phyloP scores from a whole-genome alignment of 1,140 invertebrate genomes.

The Hycleus cichorii region DNA sequence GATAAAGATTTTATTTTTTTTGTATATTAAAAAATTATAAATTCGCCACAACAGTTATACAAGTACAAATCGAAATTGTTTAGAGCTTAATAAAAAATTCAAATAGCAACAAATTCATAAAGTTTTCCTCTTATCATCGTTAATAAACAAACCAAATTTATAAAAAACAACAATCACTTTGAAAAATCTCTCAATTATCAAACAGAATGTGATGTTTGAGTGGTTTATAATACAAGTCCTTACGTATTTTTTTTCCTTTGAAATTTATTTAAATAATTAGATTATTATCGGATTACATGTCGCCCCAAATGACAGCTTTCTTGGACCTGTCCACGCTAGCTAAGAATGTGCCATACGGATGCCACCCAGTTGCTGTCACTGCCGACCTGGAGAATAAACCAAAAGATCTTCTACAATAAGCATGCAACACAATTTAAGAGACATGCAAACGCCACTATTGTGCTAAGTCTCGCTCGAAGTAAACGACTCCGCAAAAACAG shows the following conservation, averaged over 20 bases:
- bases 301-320: conserved; percentile 78
- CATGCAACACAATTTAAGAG: conserved; percentile 29
- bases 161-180: neutral
- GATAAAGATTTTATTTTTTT: too few species aligned
- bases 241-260: neutral
- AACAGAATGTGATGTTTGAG: neutral
- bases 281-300: conserved; percentile 18
- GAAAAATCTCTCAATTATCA: neutral
- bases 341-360: conserved; percentile 73
- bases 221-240: too few species aligned
- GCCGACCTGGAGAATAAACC: conserved; percentile 58
- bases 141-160: neutral
- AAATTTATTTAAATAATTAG: neutral
- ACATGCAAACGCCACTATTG: conserved; percentile 3
- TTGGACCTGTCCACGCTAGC: conserved; percentile 84
- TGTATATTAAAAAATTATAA: too few species aligned
- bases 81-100: too few species aligned
- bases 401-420: conserved; percentile 29
- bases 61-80: too few species aligned
- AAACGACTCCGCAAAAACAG: too few species aligned
- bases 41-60: too few species aligned
- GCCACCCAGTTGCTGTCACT: conserved; percentile 87
- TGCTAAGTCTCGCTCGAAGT: too few species aligned
- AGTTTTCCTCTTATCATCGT: neutral
- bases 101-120: neutral